Conservation (phyloP, 2,888 invertebrate genomes). For the Fragum whitleyi region DNA sequence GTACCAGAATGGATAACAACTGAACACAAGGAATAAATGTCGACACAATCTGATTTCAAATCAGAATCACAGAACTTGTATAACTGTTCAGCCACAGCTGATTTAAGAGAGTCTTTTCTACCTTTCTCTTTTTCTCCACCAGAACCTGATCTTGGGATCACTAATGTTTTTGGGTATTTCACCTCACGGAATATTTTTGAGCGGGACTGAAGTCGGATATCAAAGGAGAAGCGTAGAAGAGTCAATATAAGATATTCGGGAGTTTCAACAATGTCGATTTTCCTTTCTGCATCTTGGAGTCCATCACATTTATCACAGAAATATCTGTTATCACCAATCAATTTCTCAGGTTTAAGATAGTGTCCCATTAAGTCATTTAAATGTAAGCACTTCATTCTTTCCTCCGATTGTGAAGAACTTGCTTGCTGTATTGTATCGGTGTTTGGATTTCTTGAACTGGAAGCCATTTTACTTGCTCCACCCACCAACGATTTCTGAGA, state of each 20-base stretch:
- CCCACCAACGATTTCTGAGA: constrained; percentile 63
- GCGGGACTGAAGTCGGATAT: constrained; percentile 90
- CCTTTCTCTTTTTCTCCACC: neutral
- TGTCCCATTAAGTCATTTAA: constrained; percentile 92
- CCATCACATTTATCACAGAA: constrained; percentile 91
- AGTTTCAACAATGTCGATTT: constrained; percentile 89
- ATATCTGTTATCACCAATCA: constrained; percentile 93
- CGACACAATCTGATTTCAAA: constrained; percentile 72
- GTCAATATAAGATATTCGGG: constrained; percentile 93
- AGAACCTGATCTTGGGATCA: constrained; percentile 77
- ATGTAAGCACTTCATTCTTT: constrained; percentile 62
- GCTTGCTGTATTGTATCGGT: neutral
- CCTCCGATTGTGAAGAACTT: constrained; percentile 3
- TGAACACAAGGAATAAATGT: constrained; percentile 91
- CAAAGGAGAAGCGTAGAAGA: constrained; percentile 92
- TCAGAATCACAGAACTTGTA: constrained; percentile 64
- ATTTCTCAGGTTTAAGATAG: constrained; percentile 91
- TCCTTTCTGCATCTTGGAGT: constrained; percentile 91
- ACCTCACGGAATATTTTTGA: constrained; percentile 90
- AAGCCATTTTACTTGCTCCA: constrained; percentile 59
- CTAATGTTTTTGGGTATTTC: constrained; percentile 82
- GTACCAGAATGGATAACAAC: constrained; percentile 94
- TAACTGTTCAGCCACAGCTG: constrained; percentile 59
- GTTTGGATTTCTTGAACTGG: constrained; percentile 31
- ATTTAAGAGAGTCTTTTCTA: constrained; percentile 51